Evolutionary conservation across 1,140 invertebrate species (phyloP).

Genomic region (Sitodiplosis mosellana): DNA sequence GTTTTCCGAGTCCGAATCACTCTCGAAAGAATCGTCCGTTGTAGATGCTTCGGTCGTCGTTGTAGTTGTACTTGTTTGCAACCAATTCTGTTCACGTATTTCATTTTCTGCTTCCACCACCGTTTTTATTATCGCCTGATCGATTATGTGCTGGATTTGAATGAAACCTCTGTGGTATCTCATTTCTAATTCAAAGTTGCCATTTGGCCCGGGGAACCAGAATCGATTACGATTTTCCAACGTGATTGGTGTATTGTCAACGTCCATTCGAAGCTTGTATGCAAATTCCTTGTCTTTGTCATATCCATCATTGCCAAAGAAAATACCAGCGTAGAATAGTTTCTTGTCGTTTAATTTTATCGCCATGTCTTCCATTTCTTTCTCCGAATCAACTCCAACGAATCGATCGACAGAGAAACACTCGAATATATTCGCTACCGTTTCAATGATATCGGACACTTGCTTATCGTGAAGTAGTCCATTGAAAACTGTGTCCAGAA

Average conservation of each 20-base stretch:
- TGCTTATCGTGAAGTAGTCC: slow-evolving; percentile 2
- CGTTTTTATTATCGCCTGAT: slow-evolving; percentile 35
- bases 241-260: slow-evolving; percentile 43
- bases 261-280: slow-evolving; percentile 48
- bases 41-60: not conserved
- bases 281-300: slow-evolving; percentile 12
- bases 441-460: slow-evolving; percentile 16
- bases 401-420: slow-evolving; percentile 41
- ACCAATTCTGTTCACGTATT: not conserved
- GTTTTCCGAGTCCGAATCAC: not conserved
- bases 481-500: not conserved
- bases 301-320: slow-evolving; percentile 18
- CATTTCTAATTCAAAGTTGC: slow-evolving; percentile 39
- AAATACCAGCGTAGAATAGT: slow-evolving; percentile 17
- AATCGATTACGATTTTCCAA: slow-evolving; percentile 36
- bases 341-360: slow-evolving; percentile 27
- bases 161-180: slow-evolving; percentile 46
- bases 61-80: not conserved
- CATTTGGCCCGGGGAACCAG: slow-evolving; percentile 43
- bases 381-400: slow-evolving; percentile 27
- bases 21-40: not conserved
- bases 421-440: slow-evolving; percentile 30
- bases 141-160: slow-evolving; percentile 43
- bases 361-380: slow-evolving; percentile 30
- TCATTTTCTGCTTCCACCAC: slow-evolving; percentile 15